Percentiles rank a stretch among this genome's conserved stretches.
phyloP scores from a whole-genome alignment of 2,113 vertebrate genomes.

The Brienomyrus longianalis region DNA sequence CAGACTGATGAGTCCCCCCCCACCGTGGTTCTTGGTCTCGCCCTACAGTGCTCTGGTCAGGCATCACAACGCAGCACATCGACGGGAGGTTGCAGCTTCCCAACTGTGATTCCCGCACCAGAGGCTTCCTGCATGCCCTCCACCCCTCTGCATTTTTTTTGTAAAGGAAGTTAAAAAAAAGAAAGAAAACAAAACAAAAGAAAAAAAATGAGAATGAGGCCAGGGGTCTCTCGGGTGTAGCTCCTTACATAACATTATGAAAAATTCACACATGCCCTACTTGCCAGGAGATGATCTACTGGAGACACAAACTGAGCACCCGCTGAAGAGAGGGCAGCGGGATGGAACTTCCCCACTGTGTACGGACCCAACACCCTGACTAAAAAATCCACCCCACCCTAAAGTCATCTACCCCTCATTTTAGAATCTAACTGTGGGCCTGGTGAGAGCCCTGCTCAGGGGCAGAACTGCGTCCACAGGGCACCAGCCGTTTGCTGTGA shows the following conservation, averaged over 20 bases:
- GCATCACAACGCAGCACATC: slow-evolving; percentile 1
- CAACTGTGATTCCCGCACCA: slow-evolving; percentile 54
- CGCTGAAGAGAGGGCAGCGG: slow-evolving; percentile 11
- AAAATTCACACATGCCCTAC: slow-evolving; percentile 65
- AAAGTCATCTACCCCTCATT: slow-evolving; percentile 13
- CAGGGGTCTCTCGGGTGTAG: slow-evolving; percentile 56
- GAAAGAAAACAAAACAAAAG: neutral
- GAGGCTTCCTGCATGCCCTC: slow-evolving; percentile 41
- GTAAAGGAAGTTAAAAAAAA: slow-evolving; percentile 52
- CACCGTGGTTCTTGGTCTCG: slow-evolving; percentile 44
- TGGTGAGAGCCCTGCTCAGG: neutral
- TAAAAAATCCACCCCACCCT: slow-evolving; percentile 25
- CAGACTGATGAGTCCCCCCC: slow-evolving; percentile 50
- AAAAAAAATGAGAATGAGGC: slow-evolving; percentile 44
- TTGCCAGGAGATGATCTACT: slow-evolving; percentile 29
- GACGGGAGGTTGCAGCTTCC: slow-evolving; percentile 41
- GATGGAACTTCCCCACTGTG: neutral
- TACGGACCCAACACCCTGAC: neutral
- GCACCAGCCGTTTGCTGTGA: neutral
- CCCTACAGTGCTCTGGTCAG: slow-evolving; percentile 58
- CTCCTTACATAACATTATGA: slow-evolving; percentile 64
- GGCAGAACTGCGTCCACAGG: neutral
- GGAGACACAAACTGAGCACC: slow-evolving; percentile 43
- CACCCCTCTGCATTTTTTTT: slow-evolving; percentile 35
- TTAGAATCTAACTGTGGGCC: neutral